A percentile compares a stretch with the other conserved stretches of the same genome.
Evolutionary conservation across 2,113 vertebrate species (phyloP).

Genomic region (Andinoacara biseriatus): DNA sequence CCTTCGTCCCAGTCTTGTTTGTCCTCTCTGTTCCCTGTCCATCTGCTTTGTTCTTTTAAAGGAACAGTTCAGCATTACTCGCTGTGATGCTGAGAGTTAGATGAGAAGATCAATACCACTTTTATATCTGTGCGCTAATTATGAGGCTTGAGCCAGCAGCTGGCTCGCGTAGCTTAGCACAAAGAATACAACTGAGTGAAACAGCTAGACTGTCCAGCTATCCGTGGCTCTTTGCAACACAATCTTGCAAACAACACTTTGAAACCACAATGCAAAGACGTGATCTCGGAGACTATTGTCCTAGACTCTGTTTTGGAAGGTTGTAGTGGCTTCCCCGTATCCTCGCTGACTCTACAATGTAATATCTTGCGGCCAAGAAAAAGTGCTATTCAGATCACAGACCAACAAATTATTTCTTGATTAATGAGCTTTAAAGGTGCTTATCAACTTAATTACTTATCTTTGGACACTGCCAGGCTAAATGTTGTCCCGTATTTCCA

Average conservation of each 20-base stretch:
- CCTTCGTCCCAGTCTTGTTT: constrained; percentile 43
- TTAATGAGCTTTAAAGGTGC: not conserved
- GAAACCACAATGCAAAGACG: not conserved
- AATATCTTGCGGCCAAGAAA: not conserved
- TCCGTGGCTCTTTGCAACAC: not conserved
- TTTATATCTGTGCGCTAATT: not conserved
- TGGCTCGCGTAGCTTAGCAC: not conserved
- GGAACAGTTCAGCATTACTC: not conserved
- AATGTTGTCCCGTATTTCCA: not conserved
- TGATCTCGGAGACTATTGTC: not conserved
- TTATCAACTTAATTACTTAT: not conserved
- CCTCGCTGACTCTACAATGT: not conserved
- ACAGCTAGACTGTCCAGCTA: not conserved
- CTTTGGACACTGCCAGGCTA: not conserved
- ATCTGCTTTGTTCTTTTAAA: constrained; percentile 18
- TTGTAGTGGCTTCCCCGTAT: not conserved
- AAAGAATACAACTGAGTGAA: not conserved
- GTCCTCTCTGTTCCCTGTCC: constrained; percentile 26
- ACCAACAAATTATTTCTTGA: not conserved
- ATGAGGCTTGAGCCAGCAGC: not conserved
- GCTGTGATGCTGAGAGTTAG: not conserved
- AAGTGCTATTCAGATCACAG: not conserved
- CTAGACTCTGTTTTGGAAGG: too few species aligned
- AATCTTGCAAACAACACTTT: not conserved
- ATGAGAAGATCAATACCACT: not conserved